phyloP scores from a whole-genome alignment of 92 coral and sea anemone species.

The Meandrina meandrites region DNA sequence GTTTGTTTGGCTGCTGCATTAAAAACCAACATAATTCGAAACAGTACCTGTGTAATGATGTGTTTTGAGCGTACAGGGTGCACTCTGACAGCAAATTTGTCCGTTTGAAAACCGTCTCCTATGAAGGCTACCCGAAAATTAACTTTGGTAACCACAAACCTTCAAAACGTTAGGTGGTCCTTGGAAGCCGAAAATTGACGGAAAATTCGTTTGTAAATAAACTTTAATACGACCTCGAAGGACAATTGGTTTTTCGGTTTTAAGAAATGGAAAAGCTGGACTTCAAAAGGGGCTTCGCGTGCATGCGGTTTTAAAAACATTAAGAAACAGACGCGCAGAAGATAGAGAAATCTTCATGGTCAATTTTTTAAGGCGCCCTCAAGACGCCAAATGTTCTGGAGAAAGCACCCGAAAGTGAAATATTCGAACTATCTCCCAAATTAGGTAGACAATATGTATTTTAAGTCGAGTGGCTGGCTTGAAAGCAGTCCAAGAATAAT shows the following conservation, averaged over 20 bases:
- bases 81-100: slow-evolving; percentile 1
- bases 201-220: neutral
- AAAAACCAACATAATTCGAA: neutral
- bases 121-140: neutral
- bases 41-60: slow-evolving; percentile 5
- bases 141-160: too few relatives aligned
- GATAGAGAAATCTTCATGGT: neutral
- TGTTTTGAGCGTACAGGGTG: neutral
- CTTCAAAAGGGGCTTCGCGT: neutral
- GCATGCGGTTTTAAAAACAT: slow-evolving; percentile 10
- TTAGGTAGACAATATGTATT: slow-evolving; percentile 18
- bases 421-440: slow-evolving; percentile 7
- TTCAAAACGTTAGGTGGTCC: neutral
- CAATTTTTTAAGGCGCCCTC: slow-evolving; percentile 1
- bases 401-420: slow-evolving; percentile 12
- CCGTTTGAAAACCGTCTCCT: slow-evolving; percentile 16
- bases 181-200: neutral
- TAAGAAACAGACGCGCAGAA: neutral
- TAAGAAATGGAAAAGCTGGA: neutral
- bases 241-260: neutral
- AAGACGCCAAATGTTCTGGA: neutral
- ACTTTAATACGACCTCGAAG: neutral
- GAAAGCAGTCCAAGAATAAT: slow-evolving; percentile 16
- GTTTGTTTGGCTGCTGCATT: neutral
- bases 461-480: slow-evolving; percentile 35